Evolutionary conservation across 2,888 invertebrate genomes (phyloP).

Genomic region (Aporophyla nigra): DNA sequence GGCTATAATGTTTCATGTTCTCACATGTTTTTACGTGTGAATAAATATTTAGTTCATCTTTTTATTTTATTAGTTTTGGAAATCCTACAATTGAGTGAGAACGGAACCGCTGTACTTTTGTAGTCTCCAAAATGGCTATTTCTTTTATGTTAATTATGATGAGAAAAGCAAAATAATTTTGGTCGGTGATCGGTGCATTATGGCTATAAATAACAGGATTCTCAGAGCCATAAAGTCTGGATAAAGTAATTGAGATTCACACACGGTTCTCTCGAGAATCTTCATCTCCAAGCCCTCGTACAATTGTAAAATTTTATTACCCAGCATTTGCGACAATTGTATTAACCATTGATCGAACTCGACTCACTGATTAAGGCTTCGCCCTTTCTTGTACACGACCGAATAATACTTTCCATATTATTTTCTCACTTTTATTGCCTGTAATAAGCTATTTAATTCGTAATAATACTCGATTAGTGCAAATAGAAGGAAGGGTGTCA

Average conservation of each 20-base stretch:
- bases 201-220: constrained; percentile 40
- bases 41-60: constrained; percentile 42
- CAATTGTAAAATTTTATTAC: constrained; percentile 86
- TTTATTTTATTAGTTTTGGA: constrained; percentile 32
- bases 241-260: constrained; percentile 56
- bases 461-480: constrained; percentile 60
- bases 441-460: constrained; percentile 75
- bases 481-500: constrained; percentile 53
- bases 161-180: background rate
- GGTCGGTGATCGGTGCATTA: background rate
- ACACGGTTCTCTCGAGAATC: constrained; percentile 21
- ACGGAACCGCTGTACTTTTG: constrained; percentile 11
- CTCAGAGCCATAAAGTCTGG: constrained; percentile 20
- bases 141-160: background rate
- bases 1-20: constrained; percentile 30
- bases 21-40: constrained; percentile 27
- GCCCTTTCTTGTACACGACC: constrained; percentile 71
- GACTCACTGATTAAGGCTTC: constrained; percentile 73
- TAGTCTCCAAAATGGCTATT: background rate
- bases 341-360: constrained; percentile 73
- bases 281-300: constrained; percentile 38
- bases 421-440: constrained; percentile 75
- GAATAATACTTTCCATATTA: constrained; percentile 71
- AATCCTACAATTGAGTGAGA: constrained; percentile 40
- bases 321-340: constrained; percentile 83